Conservation (phyloP, 2,113 vertebrate species). For the Antennarius striatus region DNA sequence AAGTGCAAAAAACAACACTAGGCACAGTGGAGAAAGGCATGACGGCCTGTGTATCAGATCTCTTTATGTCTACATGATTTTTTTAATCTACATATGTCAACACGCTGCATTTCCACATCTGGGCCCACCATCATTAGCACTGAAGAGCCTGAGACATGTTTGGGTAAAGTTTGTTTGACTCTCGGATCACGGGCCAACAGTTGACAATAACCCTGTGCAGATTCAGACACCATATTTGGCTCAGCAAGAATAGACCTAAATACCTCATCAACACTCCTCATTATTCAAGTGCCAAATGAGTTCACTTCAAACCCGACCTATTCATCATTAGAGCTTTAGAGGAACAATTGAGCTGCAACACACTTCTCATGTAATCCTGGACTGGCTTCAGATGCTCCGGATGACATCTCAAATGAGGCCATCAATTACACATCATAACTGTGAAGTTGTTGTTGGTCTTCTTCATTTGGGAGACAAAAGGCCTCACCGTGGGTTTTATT, state of each 20-base stretch:
- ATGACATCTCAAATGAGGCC: constrained; percentile 49
- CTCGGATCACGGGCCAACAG: constrained; percentile 53
- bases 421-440: constrained; percentile 43
- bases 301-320: constrained; percentile 64
- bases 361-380: constrained; percentile 62
- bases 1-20: constrained; percentile 67
- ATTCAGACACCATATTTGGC: constrained; percentile 64
- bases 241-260: constrained; percentile 59
- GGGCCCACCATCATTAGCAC: constrained; percentile 59
- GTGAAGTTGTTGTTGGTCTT: constrained; percentile 37
- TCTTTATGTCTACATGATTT: constrained; percentile 45
- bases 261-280: constrained; percentile 74
- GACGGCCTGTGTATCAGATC: constrained; percentile 19
- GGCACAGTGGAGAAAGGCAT: constrained; percentile 48
- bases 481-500: constrained; percentile 24
- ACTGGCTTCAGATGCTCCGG: constrained; percentile 36
- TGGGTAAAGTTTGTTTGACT: constrained; percentile 60
- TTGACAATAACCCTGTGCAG: constrained; percentile 56
- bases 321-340: constrained; percentile 71
- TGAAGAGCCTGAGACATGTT: constrained; percentile 53
- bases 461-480: constrained; percentile 29
- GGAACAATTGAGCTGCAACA: constrained; percentile 67
- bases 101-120: constrained; percentile 61
- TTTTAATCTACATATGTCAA: constrained; percentile 31
- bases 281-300: constrained; percentile 75